Base-by-base conservation (phyloP, 64 coral and sea anemone genomes). In the Stichodactyla mertensii region DNA sequence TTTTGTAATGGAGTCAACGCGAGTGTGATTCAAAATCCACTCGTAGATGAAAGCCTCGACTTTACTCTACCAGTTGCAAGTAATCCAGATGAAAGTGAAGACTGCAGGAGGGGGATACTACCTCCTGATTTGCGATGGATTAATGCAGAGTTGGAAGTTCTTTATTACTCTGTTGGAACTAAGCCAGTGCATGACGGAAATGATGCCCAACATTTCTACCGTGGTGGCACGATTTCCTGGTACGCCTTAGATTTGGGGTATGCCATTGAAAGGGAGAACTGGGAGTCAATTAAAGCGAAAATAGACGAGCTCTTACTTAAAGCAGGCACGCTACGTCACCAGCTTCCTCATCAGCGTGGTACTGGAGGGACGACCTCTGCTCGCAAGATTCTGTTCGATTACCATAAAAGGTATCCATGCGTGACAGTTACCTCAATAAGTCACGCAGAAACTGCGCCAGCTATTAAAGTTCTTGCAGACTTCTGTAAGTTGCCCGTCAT, bases 161-260 rank as follows among this genome's bases (percentile, higher is more conserved):
- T 94, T 1, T 94, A 90, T 51, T 52, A 79, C 5, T 94, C 92
- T 54, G 59, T 77, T 18, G 88, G 92, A 77, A 87, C 60, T 22
- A 27, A 11, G 13, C 92, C 92, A 71, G 61, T 87, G 16, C 79
- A 71, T 55, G 92, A 55, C 8, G 31, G 54, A 0, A 36, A 90
- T 19, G 92, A 94, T 87, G 92, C 92, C 2, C 19, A 61, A 4
- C 92, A 93, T 52, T 89, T 90, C 31, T 95, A 95, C 20, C 93
- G 93, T 51, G 93, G 93, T 54, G 93, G 93, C 6, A 82, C 83
- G 1, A 89, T 95, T 57, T 95, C 93, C 0, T 95, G 93, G 93
- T 95, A 95, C 80, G 93, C 89, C 15, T 12, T 91, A n/a, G 26
- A 81, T 0, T 85, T 59, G 58, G 89, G 61, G 1, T 88, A 94